phyloP scores from a whole-genome alignment of 2,888 invertebrate species.

The Mystacides longicornis region DNA sequence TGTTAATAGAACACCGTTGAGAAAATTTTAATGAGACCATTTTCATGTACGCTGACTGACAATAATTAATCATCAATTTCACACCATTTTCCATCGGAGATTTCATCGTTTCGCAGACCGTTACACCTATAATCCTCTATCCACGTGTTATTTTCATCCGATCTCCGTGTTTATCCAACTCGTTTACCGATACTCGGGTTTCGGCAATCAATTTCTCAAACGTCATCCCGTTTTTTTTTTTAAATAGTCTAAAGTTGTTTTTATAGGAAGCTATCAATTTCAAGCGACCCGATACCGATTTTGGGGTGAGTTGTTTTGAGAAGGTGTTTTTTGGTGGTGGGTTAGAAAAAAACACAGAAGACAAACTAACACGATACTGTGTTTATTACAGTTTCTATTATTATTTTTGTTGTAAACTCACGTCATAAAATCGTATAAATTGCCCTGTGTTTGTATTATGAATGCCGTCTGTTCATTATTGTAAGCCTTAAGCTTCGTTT shows the following conservation, averaged over 20 bases:
- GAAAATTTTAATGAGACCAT: constrained; percentile 3
- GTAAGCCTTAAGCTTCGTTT: constrained; percentile 1
- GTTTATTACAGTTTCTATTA: not conserved
- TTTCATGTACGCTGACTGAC: not conserved
- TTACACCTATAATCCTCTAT: not conserved
- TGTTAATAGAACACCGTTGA: not conserved
- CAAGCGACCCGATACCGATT: too few relatives aligned
- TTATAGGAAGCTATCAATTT: too few relatives aligned
- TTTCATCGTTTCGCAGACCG: not conserved
- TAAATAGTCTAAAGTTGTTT: too few relatives aligned
- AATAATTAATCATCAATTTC: constrained; percentile 5
- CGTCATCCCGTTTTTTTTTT: too few relatives aligned
- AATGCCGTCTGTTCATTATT: not conserved
- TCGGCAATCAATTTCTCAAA: too few relatives aligned
- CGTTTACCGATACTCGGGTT: too few relatives aligned
- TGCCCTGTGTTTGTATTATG: not conserved
- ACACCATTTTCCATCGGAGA: not conserved
- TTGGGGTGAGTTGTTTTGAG: too few relatives aligned
- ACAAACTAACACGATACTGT: too few relatives aligned
- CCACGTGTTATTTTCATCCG: not conserved
- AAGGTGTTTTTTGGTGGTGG: too few relatives aligned
- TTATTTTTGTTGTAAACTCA: not conserved
- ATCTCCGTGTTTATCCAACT: too few relatives aligned
- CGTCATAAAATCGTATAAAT: not conserved
- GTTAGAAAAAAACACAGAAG: too few relatives aligned